Base-by-base conservation (phyloP, 92 coral and sea anemone genomes). In the Paragorgia papillata region DNA sequence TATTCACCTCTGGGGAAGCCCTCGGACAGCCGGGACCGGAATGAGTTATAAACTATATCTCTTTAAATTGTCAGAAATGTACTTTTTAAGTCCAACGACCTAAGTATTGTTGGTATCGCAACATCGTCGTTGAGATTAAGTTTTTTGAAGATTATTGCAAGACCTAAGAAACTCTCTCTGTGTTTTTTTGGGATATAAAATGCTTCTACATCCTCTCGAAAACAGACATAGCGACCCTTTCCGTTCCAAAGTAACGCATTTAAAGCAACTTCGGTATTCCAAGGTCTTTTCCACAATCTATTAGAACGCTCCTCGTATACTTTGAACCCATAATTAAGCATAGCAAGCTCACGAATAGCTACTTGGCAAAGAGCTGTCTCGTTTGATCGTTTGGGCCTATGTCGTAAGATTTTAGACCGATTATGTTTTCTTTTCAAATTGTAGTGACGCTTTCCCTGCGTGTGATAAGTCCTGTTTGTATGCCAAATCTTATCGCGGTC, bases 211-310 rank as follows among this genome's bases (percentile, higher is more conserved):
- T 63, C 66, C 7, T 86, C 81, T 14, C 79, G 88, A 77, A 88
- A 93, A 55, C 97, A 93, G 66, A 62, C 84, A 56, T 88, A 91
- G 20, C 39, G 58, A 1, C 97, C 97, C 9, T 81, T 87, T 14
- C 97, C 97, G 53, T 93, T 93, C 97, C 97, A 93, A 35, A 93
- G 76, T 15, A 93, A 50, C 4, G 97, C 97, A 65, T 93, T 93
- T 62, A 93, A 39, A 8, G 97, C 83, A 40, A 78, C 86, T 53
- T 86, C 92, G 9, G 85, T 88, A 54, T 93, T 96, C 97, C 97
- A 93, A 24, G 66, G 26, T 13, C 50, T 32, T 25, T 76, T 75
- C 20, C 33, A 56, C 34, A 67, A 60, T 4, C 62, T 81, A 21
- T 73, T 89, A 44, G 32, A 59, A 19, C 73, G 79, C 29, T 40